A percentile compares a stretch with the other conserved stretches of the same genome.
These are phyloP conservation scores for Cottus gobio DNA, from an alignment of 2,113 vertebrate species.

Conservation along the genomic window DNA sequence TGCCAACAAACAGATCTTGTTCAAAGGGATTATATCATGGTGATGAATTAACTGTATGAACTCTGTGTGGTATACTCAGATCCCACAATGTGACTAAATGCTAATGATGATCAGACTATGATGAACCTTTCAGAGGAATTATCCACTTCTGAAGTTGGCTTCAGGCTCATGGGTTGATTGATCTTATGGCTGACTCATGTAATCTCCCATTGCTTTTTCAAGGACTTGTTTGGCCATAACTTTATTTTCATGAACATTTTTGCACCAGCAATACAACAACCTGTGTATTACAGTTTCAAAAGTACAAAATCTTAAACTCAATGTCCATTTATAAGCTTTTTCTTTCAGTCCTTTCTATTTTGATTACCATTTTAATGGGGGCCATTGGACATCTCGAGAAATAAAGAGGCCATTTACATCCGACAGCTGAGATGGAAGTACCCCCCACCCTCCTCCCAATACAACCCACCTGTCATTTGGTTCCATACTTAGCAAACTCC, in stretches of 20 bases:
- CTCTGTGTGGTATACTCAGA: not conserved
- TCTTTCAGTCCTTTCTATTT: not conserved
- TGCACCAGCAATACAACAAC: not conserved
- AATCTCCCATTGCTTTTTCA: not conserved
- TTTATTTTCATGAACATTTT: not conserved
- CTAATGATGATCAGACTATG: not conserved
- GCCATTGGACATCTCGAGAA: not conserved
- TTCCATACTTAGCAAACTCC: no score
- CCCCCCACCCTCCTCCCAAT: no score
- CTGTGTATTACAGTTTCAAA: not conserved
- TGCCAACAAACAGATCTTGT: not conserved
- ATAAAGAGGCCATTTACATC: not conserved
- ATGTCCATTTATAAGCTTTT: not conserved
- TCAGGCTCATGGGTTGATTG: not conserved
- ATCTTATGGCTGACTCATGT: constrained; percentile 17
- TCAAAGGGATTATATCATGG: not conserved
- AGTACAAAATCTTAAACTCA: not conserved
- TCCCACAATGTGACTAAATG: not conserved
- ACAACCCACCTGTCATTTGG: no score
- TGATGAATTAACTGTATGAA: not conserved
- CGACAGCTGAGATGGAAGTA: not conserved
- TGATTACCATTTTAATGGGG: not conserved
- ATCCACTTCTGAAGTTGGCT: not conserved
- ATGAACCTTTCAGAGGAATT: not conserved
- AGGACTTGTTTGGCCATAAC: constrained; percentile 8